Conservation (phyloP, 2,797 vertebrate genomes). For the Diglossa cyanea region DNA sequence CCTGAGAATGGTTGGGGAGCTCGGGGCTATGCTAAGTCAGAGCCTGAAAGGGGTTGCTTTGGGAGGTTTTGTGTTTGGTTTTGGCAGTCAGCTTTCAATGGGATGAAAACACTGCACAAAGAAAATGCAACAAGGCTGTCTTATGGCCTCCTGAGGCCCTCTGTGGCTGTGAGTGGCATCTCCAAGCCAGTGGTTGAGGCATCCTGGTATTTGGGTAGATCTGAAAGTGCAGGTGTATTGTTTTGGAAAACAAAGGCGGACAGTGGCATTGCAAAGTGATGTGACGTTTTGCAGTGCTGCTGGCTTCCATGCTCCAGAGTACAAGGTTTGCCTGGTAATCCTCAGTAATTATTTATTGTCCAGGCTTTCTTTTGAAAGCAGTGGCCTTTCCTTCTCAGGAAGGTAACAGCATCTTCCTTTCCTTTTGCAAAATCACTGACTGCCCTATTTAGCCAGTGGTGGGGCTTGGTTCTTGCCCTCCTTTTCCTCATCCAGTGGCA, state of each 20-base stretch:
- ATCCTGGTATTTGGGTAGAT: neutral
- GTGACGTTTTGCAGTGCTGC: neutral
- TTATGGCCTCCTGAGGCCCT: neutral
- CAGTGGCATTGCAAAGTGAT: neutral
- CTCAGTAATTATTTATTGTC: neutral
- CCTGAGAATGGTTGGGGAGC: neutral
- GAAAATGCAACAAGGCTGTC: neutral
- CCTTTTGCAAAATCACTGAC: neutral
- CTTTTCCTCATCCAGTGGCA: neutral
- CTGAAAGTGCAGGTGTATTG: neutral
- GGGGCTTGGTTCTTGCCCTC: fast-evolving
- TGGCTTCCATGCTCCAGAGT: neutral
- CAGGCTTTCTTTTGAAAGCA: neutral
- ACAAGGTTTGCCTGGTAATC: neutral
- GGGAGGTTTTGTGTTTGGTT: neutral
- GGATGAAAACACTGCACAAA: neutral
- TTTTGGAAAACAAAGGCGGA: neutral
- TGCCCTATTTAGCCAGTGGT: neutral
- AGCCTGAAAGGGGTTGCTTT: neutral
- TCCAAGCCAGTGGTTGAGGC: neutral
- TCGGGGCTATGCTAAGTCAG: neutral
- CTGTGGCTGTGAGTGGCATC: neutral
- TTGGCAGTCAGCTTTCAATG: neutral
- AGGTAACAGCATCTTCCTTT: neutral
- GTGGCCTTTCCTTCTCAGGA: neutral